Evolutionary conservation across 2,113 vertebrate genomes (phyloP).

Genomic region (Proterorhinus semilunaris): DNA sequence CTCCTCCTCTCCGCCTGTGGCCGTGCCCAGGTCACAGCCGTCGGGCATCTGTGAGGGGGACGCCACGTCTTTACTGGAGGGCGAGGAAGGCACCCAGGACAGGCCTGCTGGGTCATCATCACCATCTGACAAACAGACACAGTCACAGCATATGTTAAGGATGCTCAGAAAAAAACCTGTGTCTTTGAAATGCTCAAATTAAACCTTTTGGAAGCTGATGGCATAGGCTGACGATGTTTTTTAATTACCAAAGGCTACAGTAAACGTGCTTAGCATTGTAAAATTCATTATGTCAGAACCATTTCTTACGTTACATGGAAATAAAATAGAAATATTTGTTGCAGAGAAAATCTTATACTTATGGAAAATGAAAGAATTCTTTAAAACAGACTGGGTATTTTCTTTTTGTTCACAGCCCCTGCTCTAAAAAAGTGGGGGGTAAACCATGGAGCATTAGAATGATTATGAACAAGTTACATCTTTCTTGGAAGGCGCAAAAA

Average conservation of each 20-base stretch:
- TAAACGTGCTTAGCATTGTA: too few species aligned
- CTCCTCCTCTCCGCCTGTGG: conserved; percentile 93
- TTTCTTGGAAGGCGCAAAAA: conserved; percentile 61
- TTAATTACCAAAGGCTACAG: too few species aligned
- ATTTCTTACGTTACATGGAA: too few species aligned
- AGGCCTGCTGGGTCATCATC: conserved; percentile 94
- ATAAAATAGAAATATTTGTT: not conserved
- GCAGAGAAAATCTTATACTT: not conserved
- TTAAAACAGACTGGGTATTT: conserved; percentile 17
- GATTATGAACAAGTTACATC: conserved; percentile 58
- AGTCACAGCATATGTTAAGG: conserved; percentile 5
- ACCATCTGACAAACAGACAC: conserved; percentile 82
- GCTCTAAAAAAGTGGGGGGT: conserved; percentile 35
- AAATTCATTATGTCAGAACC: too few species aligned
- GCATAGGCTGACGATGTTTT: too few species aligned
- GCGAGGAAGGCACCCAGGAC: conserved; percentile 98
- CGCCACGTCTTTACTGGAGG: conserved; percentile 99
- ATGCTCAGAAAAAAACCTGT: not conserved
- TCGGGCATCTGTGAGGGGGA: conserved; percentile 97
- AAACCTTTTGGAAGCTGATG: too few species aligned
- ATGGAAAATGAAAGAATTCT: not conserved
- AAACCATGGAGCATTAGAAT: conserved; percentile 51
- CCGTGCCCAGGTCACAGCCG: conserved; percentile 94
- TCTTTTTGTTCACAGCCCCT: conserved; percentile 21
- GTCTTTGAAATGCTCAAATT: not conserved